Percentiles rank a stretch among this genome's conserved stretches.
These are phyloP conservation scores for Petroica traversi DNA, from an alignment of 2,113 vertebrate genomes.

Conservation along the genomic window DNA sequence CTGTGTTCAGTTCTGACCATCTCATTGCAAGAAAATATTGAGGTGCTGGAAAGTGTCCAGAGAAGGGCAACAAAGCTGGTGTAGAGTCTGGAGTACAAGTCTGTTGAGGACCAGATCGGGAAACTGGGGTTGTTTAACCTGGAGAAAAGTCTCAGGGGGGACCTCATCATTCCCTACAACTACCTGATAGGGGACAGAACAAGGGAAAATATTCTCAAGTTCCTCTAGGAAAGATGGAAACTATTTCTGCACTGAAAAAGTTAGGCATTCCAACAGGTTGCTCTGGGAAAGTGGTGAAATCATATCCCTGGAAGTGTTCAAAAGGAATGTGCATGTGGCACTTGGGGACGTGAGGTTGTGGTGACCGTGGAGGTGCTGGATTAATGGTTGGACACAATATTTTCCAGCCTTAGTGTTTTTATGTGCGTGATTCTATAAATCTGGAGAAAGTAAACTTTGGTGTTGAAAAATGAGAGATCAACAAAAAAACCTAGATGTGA, in stretches of 20 bases:
- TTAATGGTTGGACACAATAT: neutral
- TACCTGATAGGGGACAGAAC: neutral
- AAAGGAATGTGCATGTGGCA: neutral
- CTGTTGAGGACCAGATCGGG: neutral
- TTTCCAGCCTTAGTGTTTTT: neutral
- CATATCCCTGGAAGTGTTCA: neutral
- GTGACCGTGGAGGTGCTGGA: neutral
- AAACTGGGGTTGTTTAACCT: neutral
- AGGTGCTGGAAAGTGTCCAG: fast-evolving
- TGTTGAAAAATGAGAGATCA: neutral
- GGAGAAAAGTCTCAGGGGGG: neutral
- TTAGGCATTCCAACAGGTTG: neutral
- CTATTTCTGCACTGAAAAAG: neutral
- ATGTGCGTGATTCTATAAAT: neutral
- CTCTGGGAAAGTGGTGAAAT: neutral
- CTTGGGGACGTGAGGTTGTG: too few relatives aligned
- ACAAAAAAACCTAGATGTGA: neutral
- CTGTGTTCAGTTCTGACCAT: neutral
- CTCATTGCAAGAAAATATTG: neutral
- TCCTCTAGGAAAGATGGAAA: neutral
- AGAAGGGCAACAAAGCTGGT: neutral
- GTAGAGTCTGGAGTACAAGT: neutral
- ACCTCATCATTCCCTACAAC: neutral
- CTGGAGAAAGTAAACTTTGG: neutral
- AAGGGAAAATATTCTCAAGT: neutral